These are phyloP conservation scores for Aleadryas rufinucha DNA, from an alignment of 2,113 vertebrate species.

Conservation along the genomic window DNA sequence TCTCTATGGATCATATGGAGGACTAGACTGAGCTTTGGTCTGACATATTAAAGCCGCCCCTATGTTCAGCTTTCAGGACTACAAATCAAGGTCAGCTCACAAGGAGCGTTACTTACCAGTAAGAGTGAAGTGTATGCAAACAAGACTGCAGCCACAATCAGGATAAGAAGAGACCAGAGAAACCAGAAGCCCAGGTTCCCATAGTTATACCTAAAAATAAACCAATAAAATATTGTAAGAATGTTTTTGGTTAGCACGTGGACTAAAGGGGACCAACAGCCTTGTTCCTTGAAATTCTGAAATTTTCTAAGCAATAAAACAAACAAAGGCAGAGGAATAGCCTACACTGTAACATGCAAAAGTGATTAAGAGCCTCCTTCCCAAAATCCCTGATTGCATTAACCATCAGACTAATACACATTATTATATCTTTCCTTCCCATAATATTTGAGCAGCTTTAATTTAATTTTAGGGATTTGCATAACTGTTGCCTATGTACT, in stretches of 20 bases:
- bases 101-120: conserved; percentile 71
- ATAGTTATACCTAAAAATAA: conserved; percentile 78
- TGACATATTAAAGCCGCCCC: background rate
- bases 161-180: conserved; percentile 83
- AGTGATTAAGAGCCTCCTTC: background rate
- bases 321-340: background rate
- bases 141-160: conserved; percentile 71
- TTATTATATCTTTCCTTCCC: background rate
- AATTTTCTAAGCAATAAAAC: background rate
- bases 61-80: background rate
- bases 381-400: background rate
- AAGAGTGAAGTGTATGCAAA: conserved; percentile 79
- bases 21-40: background rate
- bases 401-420: background rate
- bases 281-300: background rate
- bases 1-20: background rate
- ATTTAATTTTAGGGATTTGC: background rate
- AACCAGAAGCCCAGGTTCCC: conserved; percentile 83
- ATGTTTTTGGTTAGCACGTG: background rate
- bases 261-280: background rate
- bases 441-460: background rate
- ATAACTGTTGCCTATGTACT: accelerated
- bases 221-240: background rate
- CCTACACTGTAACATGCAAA: background rate
- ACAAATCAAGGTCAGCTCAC: background rate